Evolutionary conservation across 2,113 vertebrate species (phyloP), one percentile per base, ranked within the genome.

Genomic region (Etia nguti): DNA sequence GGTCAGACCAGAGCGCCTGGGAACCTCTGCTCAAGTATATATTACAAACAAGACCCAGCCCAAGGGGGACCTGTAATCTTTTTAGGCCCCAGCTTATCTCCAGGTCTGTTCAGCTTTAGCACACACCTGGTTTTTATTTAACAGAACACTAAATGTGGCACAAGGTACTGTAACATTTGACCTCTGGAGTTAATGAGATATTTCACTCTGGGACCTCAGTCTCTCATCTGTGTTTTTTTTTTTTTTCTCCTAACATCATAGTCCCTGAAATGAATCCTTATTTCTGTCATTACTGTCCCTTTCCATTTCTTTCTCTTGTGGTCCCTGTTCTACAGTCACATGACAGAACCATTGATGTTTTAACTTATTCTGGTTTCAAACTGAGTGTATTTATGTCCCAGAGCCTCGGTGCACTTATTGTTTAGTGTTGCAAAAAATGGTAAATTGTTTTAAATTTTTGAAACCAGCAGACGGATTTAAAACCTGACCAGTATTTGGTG

Each of bases 401-500:
- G 41, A 48, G 68, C 68, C 9, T 73, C 4, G 3, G 15, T 26
- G 38, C 5, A 48, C 2, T 43, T 26, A 18, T 24, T 73, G 65
- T 43, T 43, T 15, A 70, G 8, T 16, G 0, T 62, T 43, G 65
- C 26, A 26, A 70, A 34, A 70, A 70, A 26, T 0, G 36, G 10
- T 36, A 12, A 36, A 12, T 12, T 62, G 31, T 11, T 59, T 59
- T 60, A 60, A 59, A 6, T 18, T 5, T 65, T 36, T 65, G 10
- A 68, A 68, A 22, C 62, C 38, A 43, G 8, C 36, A 70, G 18
- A 62, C 4, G 18, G 59, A 4, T 10, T 43, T 70, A 43, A 43
- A 70, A 8, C 38, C 0, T 0, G 12, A 43, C n/a, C 1, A 15
- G 36, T 70, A 15, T 70, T 70, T 70, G 20, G 0, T 68, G 34